Evolutionary conservation across 2,888 invertebrate genomes (phyloP), one percentile per base, ranked within the genome.

Genomic region (Dascillus cervinus): DNA sequence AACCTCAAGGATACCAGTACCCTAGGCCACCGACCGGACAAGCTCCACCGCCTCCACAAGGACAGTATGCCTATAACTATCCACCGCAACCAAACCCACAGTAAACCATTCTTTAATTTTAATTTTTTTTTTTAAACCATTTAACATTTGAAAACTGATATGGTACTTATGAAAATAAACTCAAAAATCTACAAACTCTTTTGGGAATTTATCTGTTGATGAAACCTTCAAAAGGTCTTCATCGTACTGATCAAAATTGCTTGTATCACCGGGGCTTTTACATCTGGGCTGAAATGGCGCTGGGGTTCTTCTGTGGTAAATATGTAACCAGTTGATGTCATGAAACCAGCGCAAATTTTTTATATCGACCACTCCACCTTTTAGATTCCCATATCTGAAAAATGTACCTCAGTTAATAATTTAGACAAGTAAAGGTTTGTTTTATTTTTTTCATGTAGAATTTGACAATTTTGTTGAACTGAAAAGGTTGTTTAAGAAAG

Each of bases 301-400:
- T 4, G 65, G 61, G 1, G 81, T 58, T 58, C 78, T 79, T 56
- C 82, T 80, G 56, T 85, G 77, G 39, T 88, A 78, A 40, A 95
- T 68, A n/a, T 76, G 72, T 34, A 79, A 73, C 91, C 92, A 97
- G 53, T 87, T 79, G 6, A 81, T 74, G 2, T 76, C 73, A 29
- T 73, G 68, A 57, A 95, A 96, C 92, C 94, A 97, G 31, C 72
- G 71, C 62, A 95, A 92, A 37, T 71, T 72, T 66, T 94, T 96
- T 43, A 97, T 88, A 59, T 94, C 94, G 52, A 75, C 77, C 5
- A 79, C 76, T 6, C 91, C 95, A 46, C 79, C 79, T 64, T 85
- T 86, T 45, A 91, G 67, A 56, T 88, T 87, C 11, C 96, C 96
- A 58, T 73, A 85, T 17, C 91, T 79, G n/a, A n/a, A n/a, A n/a